These are phyloP conservation scores for Sinohyriopsis cumingii DNA, from an alignment of 2,888 invertebrate species.

Conservation along the genomic window DNA sequence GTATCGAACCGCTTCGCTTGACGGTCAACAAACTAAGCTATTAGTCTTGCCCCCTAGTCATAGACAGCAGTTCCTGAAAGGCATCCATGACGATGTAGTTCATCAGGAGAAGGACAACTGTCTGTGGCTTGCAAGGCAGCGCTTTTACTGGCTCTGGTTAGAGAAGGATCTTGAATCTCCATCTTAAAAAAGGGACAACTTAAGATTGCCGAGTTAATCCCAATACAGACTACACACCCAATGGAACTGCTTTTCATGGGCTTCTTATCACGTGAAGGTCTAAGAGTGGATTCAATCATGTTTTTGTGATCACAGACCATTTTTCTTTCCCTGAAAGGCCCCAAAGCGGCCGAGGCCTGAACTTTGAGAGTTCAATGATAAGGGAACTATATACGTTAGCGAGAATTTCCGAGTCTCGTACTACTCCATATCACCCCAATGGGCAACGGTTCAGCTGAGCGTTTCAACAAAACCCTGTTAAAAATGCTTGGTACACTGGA, in stretches of 20 bases:
- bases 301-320: slow-evolving; percentile 18
- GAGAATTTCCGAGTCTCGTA: slow-evolving; percentile 13
- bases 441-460: slow-evolving; percentile 18
- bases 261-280: slow-evolving; percentile 20
- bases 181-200: background rate
- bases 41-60: slow-evolving; percentile 8
- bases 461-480: slow-evolving; percentile 20
- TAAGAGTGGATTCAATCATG: slow-evolving; percentile 12
- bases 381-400: slow-evolving; percentile 6
- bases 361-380: slow-evolving; percentile 24
- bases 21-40: slow-evolving; percentile 4
- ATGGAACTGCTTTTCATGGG: slow-evolving; percentile 29
- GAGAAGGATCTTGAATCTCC: background rate
- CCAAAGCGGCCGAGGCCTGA: slow-evolving; percentile 17
- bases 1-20: slow-evolving; percentile 4
- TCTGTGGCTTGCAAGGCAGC: slow-evolving; percentile 9
- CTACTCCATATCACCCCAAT: slow-evolving; percentile 22
- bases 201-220: slow-evolving; percentile 6
- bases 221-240: slow-evolving; percentile 12
- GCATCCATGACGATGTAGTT: slow-evolving; percentile 8
- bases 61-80: slow-evolving; percentile 2
- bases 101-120: slow-evolving; percentile 21
- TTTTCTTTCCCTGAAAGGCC: slow-evolving; percentile 21
- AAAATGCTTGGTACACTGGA: slow-evolving; percentile 19
- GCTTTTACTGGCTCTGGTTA: slow-evolving; percentile 8